Percentiles rank a stretch among this genome's conserved stretches.
phyloP scores from a whole-genome alignment of 1,140 invertebrate species.

The Ladona fulva region DNA sequence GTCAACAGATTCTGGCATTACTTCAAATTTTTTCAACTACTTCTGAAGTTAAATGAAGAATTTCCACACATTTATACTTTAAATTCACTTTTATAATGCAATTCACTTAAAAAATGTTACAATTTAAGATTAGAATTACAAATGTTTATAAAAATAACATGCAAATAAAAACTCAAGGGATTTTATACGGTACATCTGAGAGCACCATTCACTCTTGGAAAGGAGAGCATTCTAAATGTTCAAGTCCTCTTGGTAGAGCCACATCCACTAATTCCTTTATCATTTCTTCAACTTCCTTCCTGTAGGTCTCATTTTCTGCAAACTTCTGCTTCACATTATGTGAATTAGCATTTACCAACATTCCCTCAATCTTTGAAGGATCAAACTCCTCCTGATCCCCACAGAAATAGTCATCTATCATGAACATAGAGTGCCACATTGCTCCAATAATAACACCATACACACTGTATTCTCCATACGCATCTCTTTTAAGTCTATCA shows the following conservation, averaged over 20 bases:
- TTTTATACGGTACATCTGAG: too few relatives aligned
- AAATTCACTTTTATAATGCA: too few relatives aligned
- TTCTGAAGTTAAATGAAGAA: too few relatives aligned
- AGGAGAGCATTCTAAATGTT: too few relatives aligned
- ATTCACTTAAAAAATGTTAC: too few relatives aligned
- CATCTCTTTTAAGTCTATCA: background rate
- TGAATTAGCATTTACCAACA: background rate
- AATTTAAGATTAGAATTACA: too few relatives aligned
- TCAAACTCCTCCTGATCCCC: background rate
- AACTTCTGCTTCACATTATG: background rate
- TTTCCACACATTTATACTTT: too few relatives aligned
- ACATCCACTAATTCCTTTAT: background rate
- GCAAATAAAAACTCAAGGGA: too few relatives aligned
- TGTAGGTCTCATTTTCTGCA: background rate
- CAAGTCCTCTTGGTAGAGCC: background rate
- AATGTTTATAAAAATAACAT: too few relatives aligned
- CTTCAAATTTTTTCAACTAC: too few relatives aligned
- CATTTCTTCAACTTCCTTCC: background rate
- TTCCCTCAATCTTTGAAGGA: background rate
- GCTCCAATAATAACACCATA: background rate
- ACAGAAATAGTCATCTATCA: background rate
- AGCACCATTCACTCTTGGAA: too few relatives aligned
- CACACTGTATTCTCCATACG: background rate
- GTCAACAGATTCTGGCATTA: too few relatives aligned
- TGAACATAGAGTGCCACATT: background rate